Evolutionary conservation across 2,888 invertebrate genomes (phyloP).

Genomic region (Polyploca ridens): DNA sequence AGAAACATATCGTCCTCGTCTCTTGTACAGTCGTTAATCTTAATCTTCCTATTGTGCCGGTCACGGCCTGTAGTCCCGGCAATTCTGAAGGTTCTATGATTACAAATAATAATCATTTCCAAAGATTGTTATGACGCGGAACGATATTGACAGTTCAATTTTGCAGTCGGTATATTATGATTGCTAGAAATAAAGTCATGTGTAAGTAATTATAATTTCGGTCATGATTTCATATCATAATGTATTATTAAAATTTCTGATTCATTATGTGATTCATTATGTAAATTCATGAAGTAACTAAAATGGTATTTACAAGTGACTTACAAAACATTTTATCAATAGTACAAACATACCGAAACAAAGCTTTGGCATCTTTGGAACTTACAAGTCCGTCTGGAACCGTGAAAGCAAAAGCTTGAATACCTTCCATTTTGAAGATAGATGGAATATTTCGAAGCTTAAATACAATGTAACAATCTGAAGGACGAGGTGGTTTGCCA

Average conservation of each 20-base stretch:
- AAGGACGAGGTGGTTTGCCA: slow-evolving; percentile 48
- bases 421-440: slow-evolving; percentile 53
- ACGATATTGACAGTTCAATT: slow-evolving; percentile 21
- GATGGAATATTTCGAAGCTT: slow-evolving; percentile 48
- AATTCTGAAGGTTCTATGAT: slow-evolving; percentile 24
- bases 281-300: too few relatives aligned
- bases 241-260: too few relatives aligned
- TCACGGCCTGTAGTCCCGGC: slow-evolving; percentile 53
- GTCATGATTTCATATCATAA: too few relatives aligned
- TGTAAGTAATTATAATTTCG: too few relatives aligned
- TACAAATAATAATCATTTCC: slow-evolving; percentile 25
- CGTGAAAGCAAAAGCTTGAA: slow-evolving; percentile 38
- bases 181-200: too few relatives aligned
- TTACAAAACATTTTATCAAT: too few relatives aligned
- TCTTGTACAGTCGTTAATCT: slow-evolving; percentile 68
- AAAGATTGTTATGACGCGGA: slow-evolving; percentile 18
- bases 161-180: background rate
- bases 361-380: slow-evolving; percentile 33
- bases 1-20: slow-evolving; percentile 68
- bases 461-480: slow-evolving; percentile 53
- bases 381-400: slow-evolving; percentile 36
- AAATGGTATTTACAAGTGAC: too few relatives aligned
- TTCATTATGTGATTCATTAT: too few relatives aligned
- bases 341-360: background rate
- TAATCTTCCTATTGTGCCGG: slow-evolving; percentile 67